phyloP scores from a whole-genome alignment of 2,113 vertebrate genomes.

The Laticauda colubrina region DNA sequence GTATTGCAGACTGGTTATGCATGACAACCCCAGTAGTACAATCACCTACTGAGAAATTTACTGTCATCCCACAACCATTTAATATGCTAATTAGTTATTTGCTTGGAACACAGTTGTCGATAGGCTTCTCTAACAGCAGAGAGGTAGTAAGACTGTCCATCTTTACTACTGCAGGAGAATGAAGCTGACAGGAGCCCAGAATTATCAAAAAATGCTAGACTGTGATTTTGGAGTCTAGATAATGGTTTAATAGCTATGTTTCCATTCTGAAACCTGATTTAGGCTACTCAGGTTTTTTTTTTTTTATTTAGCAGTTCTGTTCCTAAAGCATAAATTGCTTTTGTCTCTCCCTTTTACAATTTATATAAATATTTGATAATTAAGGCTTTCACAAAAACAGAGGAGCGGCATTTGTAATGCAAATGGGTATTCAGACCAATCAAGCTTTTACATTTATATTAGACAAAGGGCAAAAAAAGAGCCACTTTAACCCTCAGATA shows the following conservation, averaged over 20 bases:
- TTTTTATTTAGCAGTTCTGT: not conserved
- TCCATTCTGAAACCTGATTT: not conserved
- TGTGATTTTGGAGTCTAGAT: not conserved
- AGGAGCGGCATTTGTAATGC: not conserved
- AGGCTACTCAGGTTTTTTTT: not conserved
- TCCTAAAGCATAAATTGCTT: not conserved
- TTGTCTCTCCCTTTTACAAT: not conserved
- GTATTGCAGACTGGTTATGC: slow-evolving; percentile 19
- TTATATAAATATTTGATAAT: slow-evolving; percentile 10
- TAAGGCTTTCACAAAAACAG: not conserved
- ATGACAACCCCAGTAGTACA: slow-evolving; percentile 23
- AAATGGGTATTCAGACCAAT: not conserved
- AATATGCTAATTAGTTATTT: slow-evolving; percentile 38
- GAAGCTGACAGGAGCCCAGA: not conserved
- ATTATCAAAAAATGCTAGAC: not conserved
- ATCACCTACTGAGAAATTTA: slow-evolving; percentile 31
- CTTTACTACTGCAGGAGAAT: not conserved
- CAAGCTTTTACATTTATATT: not conserved
- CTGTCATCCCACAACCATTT: slow-evolving; percentile 33
- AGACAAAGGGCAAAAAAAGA: not conserved
- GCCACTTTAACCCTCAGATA: not conserved
- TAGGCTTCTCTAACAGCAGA: slow-evolving; percentile 5
- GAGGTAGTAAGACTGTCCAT: not conserved
- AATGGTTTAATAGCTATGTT: not conserved
- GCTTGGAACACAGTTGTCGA: slow-evolving; percentile 19